Evolutionary conservation across 1,140 invertebrate genomes (phyloP), one percentile per base, ranked within the genome.

Genomic region (Bombus impatiens): DNA sequence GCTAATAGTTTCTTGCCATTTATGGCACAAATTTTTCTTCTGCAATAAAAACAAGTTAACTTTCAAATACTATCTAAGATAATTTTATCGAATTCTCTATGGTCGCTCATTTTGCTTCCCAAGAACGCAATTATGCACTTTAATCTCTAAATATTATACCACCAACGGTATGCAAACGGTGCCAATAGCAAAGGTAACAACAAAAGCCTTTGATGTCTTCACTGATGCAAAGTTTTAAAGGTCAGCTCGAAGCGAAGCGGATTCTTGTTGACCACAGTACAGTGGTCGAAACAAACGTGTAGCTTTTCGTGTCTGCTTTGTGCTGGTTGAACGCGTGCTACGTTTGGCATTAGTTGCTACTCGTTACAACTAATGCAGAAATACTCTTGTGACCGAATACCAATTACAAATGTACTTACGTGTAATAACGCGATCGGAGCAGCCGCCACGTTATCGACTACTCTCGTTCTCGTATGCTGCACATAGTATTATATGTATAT

Each of bases 161-260:
- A 67, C 65, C 67, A 77, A 67, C 74, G 82, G 79, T 76, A 65
- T 62, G 76, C 76, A 47, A 40, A 68, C 40, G 67, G 42, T 84
- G 79, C 80, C 80, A 82, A 90, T 86, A 78, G 88, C 81, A 90
- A 90, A 80, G 81, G 80, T 53, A 59, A 70, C n/a, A 82, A 84
- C 86, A 84, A 78, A 59, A 90, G 76, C 89, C 86, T 90, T 90
- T 90, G 89, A 86, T 90, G 86, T 82, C 85, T 90, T 90, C 12
- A 87, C 88, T 78, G 82, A 83, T 67, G 78, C 86, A 44, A 71
- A 79, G 80, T 90, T 90, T 90, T 90, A 90, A 90, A 90, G 89
- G 83, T 83, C 65, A 67, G 40, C 82, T 71, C 37, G 62, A 86
- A 81, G 86, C 86, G 76, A 62, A 47, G 28, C 68, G 86, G 82